These are phyloP conservation scores for Eidolon helvum DNA, from an alignment of 2,113 vertebrate species.

Conservation along the genomic window DNA sequence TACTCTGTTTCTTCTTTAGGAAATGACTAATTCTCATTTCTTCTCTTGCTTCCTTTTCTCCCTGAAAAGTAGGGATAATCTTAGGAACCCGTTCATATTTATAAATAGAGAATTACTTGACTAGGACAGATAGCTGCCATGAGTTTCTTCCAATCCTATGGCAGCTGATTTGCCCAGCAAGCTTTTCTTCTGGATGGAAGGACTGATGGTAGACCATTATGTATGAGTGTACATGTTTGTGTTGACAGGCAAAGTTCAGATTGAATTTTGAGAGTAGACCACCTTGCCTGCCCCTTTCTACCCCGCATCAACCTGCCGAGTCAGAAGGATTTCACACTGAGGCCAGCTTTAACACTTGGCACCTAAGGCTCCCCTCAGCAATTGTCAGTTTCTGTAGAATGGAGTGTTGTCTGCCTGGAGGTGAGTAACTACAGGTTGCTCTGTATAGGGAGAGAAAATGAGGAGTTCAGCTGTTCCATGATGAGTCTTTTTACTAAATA, in stretches of 20 bases:
- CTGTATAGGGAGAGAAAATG: background rate
- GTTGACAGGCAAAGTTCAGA: background rate
- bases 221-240: background rate
- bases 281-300: background rate
- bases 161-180: background rate
- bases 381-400: background rate
- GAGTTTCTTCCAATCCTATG: background rate
- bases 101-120: background rate
- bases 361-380: background rate
- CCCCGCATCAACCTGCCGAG: background rate
- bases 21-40: background rate
- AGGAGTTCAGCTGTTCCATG: background rate
- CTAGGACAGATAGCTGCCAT: background rate
- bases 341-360: background rate
- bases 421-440: background rate
- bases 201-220: background rate
- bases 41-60: background rate
- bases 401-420: background rate
- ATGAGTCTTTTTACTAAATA: background rate
- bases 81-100: background rate
- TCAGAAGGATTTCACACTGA: background rate
- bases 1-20: background rate
- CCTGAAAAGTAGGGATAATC: background rate
- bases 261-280: background rate
- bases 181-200: background rate